These are phyloP conservation scores for western clawed frog (Xenopus tropicalis) DNA, from an alignment of 2,113 vertebrate genomes.

Conservation along the genomic window UCB_Xtro_10.0 CM004443.2:65684501-65685000, in stretches of 20 bases:
- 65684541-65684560: too few relatives aligned
- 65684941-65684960: too few relatives aligned
- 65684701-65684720: slow-evolving; percentile 28
- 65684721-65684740: slow-evolving; percentile 17
- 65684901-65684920: neutral
- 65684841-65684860: slow-evolving; percentile 3
- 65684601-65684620: neutral
- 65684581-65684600: too few relatives aligned
- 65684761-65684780: slow-evolving; percentile 29
- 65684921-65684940: neutral
- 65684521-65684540: too few relatives aligned
- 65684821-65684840: slow-evolving; percentile 26
- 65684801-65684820: slow-evolving; percentile 27
- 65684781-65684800: neutral
- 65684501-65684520: too few relatives aligned
- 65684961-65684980: neutral
- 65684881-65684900: slow-evolving; percentile 3
- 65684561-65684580: too few relatives aligned
- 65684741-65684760: slow-evolving; percentile 12
- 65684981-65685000: too few relatives aligned
- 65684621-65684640: neutral
- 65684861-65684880: slow-evolving; percentile 27
- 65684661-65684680: slow-evolving; percentile 19
- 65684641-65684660: neutral
- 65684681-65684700: slow-evolving; percentile 25